Conservation (phyloP, 2,113 vertebrate species). For the Fukomys damarensis region DNA sequence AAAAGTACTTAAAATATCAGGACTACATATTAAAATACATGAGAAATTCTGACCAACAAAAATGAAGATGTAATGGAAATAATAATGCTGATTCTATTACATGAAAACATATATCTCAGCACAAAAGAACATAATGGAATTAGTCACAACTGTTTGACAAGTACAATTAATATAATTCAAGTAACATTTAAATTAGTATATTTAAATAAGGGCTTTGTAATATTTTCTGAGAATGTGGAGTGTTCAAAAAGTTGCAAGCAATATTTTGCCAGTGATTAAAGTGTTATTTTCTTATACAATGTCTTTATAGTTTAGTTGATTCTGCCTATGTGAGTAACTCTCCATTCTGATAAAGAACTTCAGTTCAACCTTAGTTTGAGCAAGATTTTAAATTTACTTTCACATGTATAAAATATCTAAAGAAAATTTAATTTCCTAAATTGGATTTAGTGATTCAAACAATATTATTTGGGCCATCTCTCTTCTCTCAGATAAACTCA, state of each 20-base stretch:
- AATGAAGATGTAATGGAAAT: neutral
- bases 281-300: neutral
- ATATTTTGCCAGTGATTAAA: neutral
- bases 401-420: neutral
- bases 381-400: neutral
- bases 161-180: neutral
- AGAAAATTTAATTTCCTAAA: neutral
- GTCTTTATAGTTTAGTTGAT: neutral
- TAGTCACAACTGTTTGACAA: neutral
- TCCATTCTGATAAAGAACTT: neutral
- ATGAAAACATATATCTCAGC: neutral
- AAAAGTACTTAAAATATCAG: neutral
- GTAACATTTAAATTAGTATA: neutral
- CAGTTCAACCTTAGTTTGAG: neutral
- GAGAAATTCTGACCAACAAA: neutral
- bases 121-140: neutral
- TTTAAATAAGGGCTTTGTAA: neutral
- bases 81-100: neutral
- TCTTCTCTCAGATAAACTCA: neutral
- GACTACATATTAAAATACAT: neutral
- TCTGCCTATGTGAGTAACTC: neutral
- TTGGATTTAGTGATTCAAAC: neutral
- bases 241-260: neutral
- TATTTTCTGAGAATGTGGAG: neutral
- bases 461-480: neutral